Percentiles rank a stretch among this genome's conserved stretches.
Conservation (phyloP, 53 echinoderm and acorn worm genomes). For the Paracentrotus lividus region DNA sequence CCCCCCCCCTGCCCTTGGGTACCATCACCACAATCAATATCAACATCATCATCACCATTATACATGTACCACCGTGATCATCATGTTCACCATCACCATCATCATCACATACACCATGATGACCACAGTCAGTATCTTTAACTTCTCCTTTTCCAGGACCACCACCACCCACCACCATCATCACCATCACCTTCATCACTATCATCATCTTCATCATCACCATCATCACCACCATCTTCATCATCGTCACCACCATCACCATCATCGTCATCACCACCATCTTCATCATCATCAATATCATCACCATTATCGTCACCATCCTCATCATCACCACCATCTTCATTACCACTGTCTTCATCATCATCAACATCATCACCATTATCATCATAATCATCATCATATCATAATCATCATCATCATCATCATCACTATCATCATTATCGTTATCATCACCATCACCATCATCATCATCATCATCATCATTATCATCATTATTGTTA, state of each 20-base stretch:
- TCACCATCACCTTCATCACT: not conserved
- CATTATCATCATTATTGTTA: not conserved
- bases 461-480: not conserved
- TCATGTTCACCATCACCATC: not conserved
- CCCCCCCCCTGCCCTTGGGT: no score
- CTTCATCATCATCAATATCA: not conserved
- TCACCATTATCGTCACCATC: not conserved
- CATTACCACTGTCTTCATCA: not conserved
- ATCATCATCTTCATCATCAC: not conserved
- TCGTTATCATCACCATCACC: not conserved
- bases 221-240: not conserved
- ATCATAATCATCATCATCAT: not conserved
- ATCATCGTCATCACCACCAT: not conserved
- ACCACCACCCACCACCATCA: no score
- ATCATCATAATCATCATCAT: not conserved
- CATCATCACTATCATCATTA: not conserved
- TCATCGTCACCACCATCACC: not conserved
- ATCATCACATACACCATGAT: not conserved
- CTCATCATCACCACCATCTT: not conserved
- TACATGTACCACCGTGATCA: not conserved
- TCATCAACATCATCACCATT: not conserved
- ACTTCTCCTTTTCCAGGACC: not conserved
- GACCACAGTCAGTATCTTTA: not conserved
- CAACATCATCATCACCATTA: not conserved
- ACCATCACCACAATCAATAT: not conserved